Conservation (phyloP, 1,140 invertebrate genomes). For the Orius insidiosus region DNA sequence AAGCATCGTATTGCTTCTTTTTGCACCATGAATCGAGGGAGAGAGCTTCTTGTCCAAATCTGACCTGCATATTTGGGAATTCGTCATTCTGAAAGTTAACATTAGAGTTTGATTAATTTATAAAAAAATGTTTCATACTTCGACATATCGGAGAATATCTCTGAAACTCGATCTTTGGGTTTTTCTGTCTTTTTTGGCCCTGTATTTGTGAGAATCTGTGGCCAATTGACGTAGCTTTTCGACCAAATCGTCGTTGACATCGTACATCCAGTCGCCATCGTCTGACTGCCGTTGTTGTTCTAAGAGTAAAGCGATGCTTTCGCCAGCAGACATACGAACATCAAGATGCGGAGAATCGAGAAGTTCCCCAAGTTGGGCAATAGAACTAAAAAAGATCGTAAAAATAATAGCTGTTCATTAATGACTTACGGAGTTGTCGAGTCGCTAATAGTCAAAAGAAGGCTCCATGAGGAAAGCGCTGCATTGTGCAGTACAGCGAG, state of each 20-base stretch:
- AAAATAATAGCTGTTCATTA: background rate
- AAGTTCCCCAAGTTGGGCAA: slow-evolving; percentile 44
- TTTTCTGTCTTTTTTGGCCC: slow-evolving; percentile 82
- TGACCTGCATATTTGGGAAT: slow-evolving; percentile 50
- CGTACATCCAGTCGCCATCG: slow-evolving; percentile 19
- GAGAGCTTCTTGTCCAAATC: slow-evolving; percentile 58
- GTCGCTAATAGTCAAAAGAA: slow-evolving; percentile 60
- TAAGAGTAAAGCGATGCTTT: slow-evolving; percentile 71
- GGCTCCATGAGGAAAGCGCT: slow-evolving; percentile 69
- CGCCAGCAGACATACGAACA: slow-evolving; percentile 74
- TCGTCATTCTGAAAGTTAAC: slow-evolving; percentile 42
- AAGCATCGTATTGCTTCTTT: slow-evolving; percentile 67
- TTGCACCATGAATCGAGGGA: slow-evolving; percentile 60
- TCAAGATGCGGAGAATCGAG: slow-evolving; percentile 64
- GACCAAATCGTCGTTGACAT: slow-evolving; percentile 29
- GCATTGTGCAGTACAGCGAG: slow-evolving; percentile 51
- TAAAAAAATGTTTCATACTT: slow-evolving; percentile 38
- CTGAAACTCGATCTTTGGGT: slow-evolving; percentile 82
- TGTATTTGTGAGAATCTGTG: slow-evolving; percentile 80
- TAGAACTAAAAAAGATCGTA: slow-evolving; percentile 37
- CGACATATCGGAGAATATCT: slow-evolving; percentile 53
- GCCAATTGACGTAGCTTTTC: slow-evolving; percentile 59
- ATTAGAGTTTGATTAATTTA: background rate
- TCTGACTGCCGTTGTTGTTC: slow-evolving; percentile 49
- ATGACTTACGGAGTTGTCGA: background rate